Evolutionary conservation across 2,797 vertebrate species (phyloP).

Genomic region (Anabas testudineus): DNA sequence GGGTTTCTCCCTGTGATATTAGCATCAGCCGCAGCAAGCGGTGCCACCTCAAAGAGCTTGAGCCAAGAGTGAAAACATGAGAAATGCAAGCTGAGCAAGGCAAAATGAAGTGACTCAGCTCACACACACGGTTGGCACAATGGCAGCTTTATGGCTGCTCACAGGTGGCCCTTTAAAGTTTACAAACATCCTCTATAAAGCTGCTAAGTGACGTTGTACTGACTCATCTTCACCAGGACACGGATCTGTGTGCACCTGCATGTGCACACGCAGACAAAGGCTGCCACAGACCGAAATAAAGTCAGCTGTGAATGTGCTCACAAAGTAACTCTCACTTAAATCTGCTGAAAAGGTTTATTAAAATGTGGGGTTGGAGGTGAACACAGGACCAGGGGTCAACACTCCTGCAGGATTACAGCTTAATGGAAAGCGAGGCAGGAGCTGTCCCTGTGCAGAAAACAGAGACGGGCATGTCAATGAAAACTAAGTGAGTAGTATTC

Average conservation of each 20-base stretch:
- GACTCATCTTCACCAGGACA: constrained; percentile 75
- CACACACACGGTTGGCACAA: constrained; percentile 65
- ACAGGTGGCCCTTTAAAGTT: constrained; percentile 78
- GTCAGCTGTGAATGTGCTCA: background rate
- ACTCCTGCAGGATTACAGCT: constrained; percentile 35
- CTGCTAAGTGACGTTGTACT: constrained; percentile 68
- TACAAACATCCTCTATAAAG: constrained; percentile 77
- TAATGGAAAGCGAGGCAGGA: constrained; percentile 45
- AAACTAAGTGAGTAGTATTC: constrained; percentile 71
- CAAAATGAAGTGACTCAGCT: constrained; percentile 68
- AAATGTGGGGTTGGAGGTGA: constrained; percentile 31
- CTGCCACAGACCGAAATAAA: constrained; percentile 27
- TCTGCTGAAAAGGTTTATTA: constrained; percentile 21
- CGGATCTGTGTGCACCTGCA: constrained; percentile 66
- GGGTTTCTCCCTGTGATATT: constrained; percentile 32
- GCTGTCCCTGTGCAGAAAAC: constrained; percentile 49
- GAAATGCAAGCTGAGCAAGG: constrained; percentile 37
- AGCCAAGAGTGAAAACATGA: constrained; percentile 32
- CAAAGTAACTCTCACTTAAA: background rate
- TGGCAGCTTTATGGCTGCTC: constrained; percentile 73
- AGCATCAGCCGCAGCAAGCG: constrained; percentile 39
- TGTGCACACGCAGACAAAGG: constrained; percentile 39
- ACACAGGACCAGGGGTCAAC: constrained; percentile 7
- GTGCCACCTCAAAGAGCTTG: constrained; percentile 52
- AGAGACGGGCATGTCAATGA: constrained; percentile 51